Evolutionary conservation across 2,888 invertebrate genomes (phyloP).

Genomic region (Zygaena filipendulae): DNA sequence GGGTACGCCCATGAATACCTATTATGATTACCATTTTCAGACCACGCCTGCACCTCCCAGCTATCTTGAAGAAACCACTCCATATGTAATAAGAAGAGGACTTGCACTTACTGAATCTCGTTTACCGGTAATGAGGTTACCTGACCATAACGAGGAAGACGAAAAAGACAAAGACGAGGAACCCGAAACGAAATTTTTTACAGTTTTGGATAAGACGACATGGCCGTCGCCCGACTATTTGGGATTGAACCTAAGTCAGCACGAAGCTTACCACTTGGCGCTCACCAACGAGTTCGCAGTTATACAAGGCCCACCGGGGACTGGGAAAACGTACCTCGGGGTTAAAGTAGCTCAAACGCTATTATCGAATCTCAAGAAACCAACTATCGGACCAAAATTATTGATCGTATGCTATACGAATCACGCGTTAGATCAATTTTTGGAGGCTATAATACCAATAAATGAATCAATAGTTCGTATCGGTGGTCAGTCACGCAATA

Average conservation of each 20-base stretch:
- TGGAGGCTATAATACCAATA: conserved; percentile 72
- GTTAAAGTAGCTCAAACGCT: conserved; percentile 65
- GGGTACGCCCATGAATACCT: too few relatives aligned
- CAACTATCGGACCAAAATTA: conserved; percentile 50
- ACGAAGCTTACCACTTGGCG: conserved; percentile 65
- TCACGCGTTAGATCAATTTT: conserved; percentile 86
- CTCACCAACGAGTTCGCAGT: conserved; percentile 71
- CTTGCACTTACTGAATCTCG: too few relatives aligned
- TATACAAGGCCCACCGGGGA: conserved; percentile 83
- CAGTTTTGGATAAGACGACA: not conserved
- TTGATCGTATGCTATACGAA: conserved; percentile 86
- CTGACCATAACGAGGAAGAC: too few relatives aligned
- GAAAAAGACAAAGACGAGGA: too few relatives aligned
- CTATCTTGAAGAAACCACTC: too few relatives aligned
- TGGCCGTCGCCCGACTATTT: conserved; percentile 20
- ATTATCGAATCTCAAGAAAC: not conserved
- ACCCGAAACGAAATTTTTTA: too few relatives aligned
- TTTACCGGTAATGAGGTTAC: too few relatives aligned
- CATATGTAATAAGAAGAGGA: too few relatives aligned
- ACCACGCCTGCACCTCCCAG: too few relatives aligned
- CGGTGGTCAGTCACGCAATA: conserved; percentile 73
- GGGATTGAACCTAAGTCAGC: conserved; percentile 68
- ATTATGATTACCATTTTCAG: too few relatives aligned
- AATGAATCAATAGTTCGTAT: conserved; percentile 73
- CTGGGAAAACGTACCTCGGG: conserved; percentile 79